Evolutionary conservation across 2,797 vertebrate species (phyloP).

Genomic region (Danio jaintianensis): DNA sequence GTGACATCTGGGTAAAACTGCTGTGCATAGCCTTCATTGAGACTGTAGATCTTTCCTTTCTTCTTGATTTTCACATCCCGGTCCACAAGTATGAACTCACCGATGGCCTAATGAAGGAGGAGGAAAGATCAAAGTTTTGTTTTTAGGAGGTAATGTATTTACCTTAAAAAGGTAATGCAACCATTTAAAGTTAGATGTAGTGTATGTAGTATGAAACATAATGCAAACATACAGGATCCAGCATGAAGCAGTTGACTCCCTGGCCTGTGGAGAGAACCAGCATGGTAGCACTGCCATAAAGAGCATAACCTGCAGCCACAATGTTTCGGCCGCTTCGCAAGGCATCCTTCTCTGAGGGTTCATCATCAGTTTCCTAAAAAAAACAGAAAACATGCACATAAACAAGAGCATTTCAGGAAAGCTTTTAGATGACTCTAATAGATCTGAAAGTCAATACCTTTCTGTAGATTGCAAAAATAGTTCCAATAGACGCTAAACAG

Average conservation of each 20-base stretch:
- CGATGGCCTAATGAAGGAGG: constrained; percentile 85
- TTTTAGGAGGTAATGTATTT: not conserved
- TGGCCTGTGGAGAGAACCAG: constrained; percentile 89
- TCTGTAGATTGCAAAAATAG: constrained; percentile 95
- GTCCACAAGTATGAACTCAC: constrained; percentile 95
- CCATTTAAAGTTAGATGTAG: not conserved
- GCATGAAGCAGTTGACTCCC: constrained; percentile 98
- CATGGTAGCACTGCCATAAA: constrained; percentile 98
- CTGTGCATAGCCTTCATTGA: constrained; percentile 94
- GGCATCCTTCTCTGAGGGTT: constrained; percentile 89
- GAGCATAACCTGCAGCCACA: constrained; percentile 92
- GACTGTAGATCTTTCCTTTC: constrained; percentile 94
- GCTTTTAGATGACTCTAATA: constrained; percentile 18
- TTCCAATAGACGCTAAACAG: constrained; percentile 97
- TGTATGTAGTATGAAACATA: not conserved
- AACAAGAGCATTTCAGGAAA: constrained; percentile 45
- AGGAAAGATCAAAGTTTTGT: too few species aligned
- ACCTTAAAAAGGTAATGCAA: not conserved
- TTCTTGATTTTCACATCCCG: constrained; percentile 92
- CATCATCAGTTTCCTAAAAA: constrained; percentile 76
- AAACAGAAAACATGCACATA: not conserved
- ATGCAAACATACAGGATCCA: constrained; percentile 87
- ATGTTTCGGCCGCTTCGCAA: constrained; percentile 90
- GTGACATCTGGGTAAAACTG: constrained; percentile 90
- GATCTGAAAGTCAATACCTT: constrained; percentile 79